Conservation (phyloP, 2,888 invertebrate species). For the Leucoma salicis region DNA sequence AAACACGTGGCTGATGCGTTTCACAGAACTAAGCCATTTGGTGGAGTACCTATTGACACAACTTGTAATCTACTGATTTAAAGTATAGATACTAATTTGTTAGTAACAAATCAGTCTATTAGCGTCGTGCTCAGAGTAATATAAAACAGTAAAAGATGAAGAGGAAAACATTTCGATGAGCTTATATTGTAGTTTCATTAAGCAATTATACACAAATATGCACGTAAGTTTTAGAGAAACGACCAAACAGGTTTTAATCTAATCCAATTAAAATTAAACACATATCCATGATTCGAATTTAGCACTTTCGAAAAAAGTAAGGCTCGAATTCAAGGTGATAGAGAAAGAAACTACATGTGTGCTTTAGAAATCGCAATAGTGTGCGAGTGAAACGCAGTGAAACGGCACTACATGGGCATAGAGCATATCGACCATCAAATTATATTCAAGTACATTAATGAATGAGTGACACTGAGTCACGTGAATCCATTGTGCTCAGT, state of each 20-base stretch:
- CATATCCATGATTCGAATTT: conserved; percentile 12
- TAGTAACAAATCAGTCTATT: no score
- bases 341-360: conserved; percentile 54
- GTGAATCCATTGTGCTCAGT: conserved; percentile 20
- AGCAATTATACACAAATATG: no score
- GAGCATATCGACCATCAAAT: conserved; percentile 76
- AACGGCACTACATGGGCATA: conserved; percentile 65
- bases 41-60: background rate
- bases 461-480: conserved; percentile 28
- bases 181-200: no score
- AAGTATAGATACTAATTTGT: no score
- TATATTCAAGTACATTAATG: conserved; percentile 63
- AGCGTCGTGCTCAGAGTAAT: no score
- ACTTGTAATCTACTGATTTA: no score
- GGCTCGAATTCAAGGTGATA: conserved; percentile 36
- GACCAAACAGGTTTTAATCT: conserved; percentile 3
- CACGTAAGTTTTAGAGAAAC: background rate
- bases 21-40: background rate
- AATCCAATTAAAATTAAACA: conserved; percentile 19
- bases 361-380: conserved; percentile 60
- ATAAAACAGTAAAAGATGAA: no score
- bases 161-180: no score
- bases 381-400: conserved; percentile 68
- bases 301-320: conserved; percentile 19
- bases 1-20: conserved; percentile 37